These are phyloP conservation scores for Andrena bicolor DNA, from an alignment of 2,888 invertebrate species.

Conservation along the genomic window DNA sequence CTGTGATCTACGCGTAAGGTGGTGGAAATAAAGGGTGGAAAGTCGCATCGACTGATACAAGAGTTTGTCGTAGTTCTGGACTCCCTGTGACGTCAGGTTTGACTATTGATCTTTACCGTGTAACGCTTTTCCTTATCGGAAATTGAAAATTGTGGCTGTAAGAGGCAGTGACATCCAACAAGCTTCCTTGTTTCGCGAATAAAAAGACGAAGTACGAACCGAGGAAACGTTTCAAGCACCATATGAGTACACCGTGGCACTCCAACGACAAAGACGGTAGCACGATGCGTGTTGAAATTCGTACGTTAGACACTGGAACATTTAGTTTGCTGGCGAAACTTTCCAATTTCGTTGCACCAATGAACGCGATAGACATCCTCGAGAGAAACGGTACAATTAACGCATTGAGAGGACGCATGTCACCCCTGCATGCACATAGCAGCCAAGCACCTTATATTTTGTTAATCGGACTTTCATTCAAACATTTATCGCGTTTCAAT, in stretches of 20 bases:
- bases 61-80: background rate
- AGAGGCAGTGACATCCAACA: constrained; percentile 34
- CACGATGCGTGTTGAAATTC: background rate
- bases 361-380: constrained; percentile 3
- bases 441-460: constrained; percentile 77
- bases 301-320: too few species aligned
- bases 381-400: constrained; percentile 5
- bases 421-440: constrained; percentile 77
- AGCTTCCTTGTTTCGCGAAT: constrained; percentile 26
- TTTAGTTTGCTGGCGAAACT: background rate
- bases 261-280: constrained; percentile 5
- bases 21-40: constrained; percentile 42
- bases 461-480: constrained; percentile 23
- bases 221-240: constrained; percentile 46
- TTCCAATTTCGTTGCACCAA: constrained; percentile 20
- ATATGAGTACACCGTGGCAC: constrained; percentile 48
- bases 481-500: background rate
- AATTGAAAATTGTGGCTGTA: background rate
- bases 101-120: background rate
- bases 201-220: background rate
- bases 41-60: background rate
- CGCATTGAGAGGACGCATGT: constrained; percentile 68
- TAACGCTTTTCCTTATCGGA: background rate
- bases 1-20: background rate
- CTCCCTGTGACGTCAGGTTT: background rate